Evolutionary conservation across 2,888 invertebrate species (phyloP).

Genomic region (Hedya salicella): DNA sequence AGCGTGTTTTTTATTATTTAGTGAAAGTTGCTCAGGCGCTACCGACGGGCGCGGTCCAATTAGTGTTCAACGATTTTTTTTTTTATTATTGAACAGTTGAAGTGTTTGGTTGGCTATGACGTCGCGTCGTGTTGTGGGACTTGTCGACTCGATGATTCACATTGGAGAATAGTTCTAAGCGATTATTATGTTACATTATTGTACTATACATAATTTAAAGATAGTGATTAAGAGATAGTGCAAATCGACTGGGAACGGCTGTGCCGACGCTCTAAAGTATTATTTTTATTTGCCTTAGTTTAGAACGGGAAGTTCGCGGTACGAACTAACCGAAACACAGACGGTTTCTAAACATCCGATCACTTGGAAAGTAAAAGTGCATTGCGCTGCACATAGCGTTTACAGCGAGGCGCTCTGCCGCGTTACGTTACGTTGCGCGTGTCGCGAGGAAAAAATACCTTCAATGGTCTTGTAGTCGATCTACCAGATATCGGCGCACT

Average conservation of each 20-base stretch:
- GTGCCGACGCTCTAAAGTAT: conserved; percentile 61
- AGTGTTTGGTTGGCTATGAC: conserved; percentile 58
- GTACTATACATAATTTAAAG: conserved; percentile 72
- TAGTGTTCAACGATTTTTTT: conserved; percentile 77
- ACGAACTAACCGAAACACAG: conserved; percentile 36
- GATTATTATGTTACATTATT: conserved; percentile 78
- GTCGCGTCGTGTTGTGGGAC: conserved; percentile 53
- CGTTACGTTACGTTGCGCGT: conserved; percentile 37
- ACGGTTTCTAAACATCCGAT: conserved; percentile 43
- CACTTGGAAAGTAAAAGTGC: conserved; percentile 60
- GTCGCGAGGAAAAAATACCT: conserved; percentile 37
- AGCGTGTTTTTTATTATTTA: conserved; percentile 78
- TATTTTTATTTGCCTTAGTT: conserved; percentile 45
- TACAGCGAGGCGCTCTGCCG: conserved; percentile 32
- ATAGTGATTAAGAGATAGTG: conserved; percentile 80
- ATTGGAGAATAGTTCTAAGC: conserved; percentile 76
- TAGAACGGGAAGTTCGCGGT: conserved; percentile 42
- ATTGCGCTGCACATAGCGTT: conserved; percentile 50
- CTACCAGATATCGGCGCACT: conserved; percentile 30
- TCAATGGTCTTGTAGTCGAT: conserved; percentile 32
- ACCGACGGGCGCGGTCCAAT: conserved; percentile 80
- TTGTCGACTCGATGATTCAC: conserved; percentile 58
- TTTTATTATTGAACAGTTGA: conserved; percentile 69
- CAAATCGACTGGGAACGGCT: conserved; percentile 83
- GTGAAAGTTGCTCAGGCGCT: conserved; percentile 84